Base-by-base conservation (phyloP, 1,140 invertebrate species). In the Drosophila pseudoobscura region DNA sequence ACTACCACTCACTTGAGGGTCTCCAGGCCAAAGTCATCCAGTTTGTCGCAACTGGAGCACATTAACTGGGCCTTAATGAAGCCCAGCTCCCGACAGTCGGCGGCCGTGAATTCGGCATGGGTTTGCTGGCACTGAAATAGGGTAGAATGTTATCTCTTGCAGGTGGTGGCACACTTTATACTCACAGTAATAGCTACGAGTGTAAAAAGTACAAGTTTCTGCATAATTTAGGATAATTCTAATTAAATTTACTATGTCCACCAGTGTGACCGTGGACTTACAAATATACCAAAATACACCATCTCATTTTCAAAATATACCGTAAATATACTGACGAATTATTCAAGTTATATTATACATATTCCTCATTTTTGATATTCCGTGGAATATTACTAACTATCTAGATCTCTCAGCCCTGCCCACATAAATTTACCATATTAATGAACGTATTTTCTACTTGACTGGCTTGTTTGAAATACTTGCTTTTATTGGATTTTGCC, bases 1-100 rank as follows among this genome's bases (percentile, higher is more conserved):
- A 2, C 7, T 13, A 2, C 1, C 8, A 92, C 91, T 91, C 92
- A 94, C 94, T 93, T 92, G 61, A 97, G 84, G 45, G 94, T 92
- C 57, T 94, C 93, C 55, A 98, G 92, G 52, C 95, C 94, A 91
- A 96, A 97, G 71, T 96, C 95, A 57, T 94, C 94, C 24, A 98
- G 92, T 89, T 96, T 95, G 82, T 97, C 95, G 93, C 98, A 99
- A 0, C 96, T 97, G 7, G 96, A 96, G 91, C 97, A 98, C 76
- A 97, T 91, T 58, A 99, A 92, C 91, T 96, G 96, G 3, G 95
- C 94, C 93, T 96, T 97, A 49, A 97, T 96, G 65, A 97, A 97
- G 13, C 97, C 98, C 49, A 97, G 90, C n/a, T 93, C 92, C 90
- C 94, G 94, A 92, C 97, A 99, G 90, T 98, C 96, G 91, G 75